Percentiles rank a stretch among this genome's conserved stretches.
These are phyloP conservation scores for Megathymus violae DNA, from an alignment of 1,140 invertebrate genomes.

Conservation along the genomic window DNA sequence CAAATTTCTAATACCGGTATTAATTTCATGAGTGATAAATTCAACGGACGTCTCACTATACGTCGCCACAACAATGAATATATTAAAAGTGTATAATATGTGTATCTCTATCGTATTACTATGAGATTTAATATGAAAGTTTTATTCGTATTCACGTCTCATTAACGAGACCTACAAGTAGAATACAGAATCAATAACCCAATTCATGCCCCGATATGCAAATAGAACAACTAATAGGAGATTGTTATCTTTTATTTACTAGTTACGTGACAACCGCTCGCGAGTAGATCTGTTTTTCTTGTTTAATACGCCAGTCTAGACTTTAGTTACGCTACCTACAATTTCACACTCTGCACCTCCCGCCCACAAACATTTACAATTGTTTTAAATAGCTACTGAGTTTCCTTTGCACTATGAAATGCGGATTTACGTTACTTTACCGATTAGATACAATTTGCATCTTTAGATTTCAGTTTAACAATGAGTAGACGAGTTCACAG, in stretches of 20 bases:
- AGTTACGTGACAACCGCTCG: conserved; percentile 31
- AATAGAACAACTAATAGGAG: conserved; percentile 41
- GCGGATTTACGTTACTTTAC: not conserved
- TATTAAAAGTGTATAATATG: too few relatives aligned
- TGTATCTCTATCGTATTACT: not conserved
- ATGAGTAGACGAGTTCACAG: too few relatives aligned
- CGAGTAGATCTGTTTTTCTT: conserved; percentile 28
- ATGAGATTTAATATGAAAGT: conserved; percentile 29
- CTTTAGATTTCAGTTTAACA: too few relatives aligned
- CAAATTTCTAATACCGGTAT: conserved; percentile 10
- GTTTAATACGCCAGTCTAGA: conserved; percentile 25
- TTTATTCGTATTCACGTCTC: conserved; percentile 18
- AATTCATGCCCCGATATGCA: conserved; percentile 34
- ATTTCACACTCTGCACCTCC: conserved; percentile 31
- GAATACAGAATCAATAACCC: conserved; percentile 23
- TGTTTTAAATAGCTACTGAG: conserved; percentile 29
- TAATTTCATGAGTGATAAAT: conserved; percentile 14
- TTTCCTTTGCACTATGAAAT: conserved; percentile 8
- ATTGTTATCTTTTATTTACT: conserved; percentile 38
- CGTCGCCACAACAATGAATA: too few relatives aligned
- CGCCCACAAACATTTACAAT: conserved; percentile 27
- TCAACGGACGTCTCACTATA: conserved; percentile 6
- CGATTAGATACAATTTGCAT: not conserved
- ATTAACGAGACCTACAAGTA: conserved; percentile 28
- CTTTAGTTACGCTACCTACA: conserved; percentile 20